phyloP scores from a whole-genome alignment of 2,797 vertebrate genomes.

The Malurus leucopterus region DNA sequence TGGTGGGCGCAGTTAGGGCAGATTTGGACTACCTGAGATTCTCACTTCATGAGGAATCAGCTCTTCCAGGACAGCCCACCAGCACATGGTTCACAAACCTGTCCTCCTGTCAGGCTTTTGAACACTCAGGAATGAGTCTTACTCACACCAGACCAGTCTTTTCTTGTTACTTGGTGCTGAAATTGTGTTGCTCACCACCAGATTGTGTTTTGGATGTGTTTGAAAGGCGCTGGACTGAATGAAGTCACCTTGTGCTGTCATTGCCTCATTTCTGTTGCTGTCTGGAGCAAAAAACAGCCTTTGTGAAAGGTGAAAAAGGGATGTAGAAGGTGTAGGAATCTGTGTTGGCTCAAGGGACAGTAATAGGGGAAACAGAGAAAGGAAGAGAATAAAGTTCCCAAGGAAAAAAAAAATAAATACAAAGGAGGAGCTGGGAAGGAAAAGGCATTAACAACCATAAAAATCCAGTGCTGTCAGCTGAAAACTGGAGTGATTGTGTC shows the following conservation, averaged over 20 bases:
- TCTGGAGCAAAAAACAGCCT: neutral
- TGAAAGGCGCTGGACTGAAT: neutral
- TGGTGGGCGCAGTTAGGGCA: no score
- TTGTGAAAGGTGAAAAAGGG: neutral
- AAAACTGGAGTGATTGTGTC: slow-evolving; percentile 34
- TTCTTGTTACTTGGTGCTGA: neutral
- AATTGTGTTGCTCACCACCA: neutral
- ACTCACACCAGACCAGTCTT: neutral
- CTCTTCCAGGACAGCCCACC: neutral
- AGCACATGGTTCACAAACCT: neutral
- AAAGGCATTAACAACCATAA: slow-evolving; percentile 18
- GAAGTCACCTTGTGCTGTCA: neutral
- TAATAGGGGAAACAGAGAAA: slow-evolving; percentile 6
- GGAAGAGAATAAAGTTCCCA: slow-evolving; percentile 7
- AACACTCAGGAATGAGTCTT: neutral
- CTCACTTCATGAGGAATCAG: neutral
- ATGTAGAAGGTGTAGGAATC: neutral
- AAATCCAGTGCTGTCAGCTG: slow-evolving; percentile 64
- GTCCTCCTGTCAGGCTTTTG: neutral
- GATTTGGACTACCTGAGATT: neutral
- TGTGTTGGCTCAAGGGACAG: neutral
- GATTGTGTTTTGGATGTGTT: neutral
- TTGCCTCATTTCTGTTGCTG: neutral
- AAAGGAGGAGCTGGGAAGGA: slow-evolving; percentile 41
- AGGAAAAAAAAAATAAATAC: slow-evolving; percentile 30